Base-by-base conservation (phyloP, 2,113 vertebrate species). In the Antennarius striatus region DNA sequence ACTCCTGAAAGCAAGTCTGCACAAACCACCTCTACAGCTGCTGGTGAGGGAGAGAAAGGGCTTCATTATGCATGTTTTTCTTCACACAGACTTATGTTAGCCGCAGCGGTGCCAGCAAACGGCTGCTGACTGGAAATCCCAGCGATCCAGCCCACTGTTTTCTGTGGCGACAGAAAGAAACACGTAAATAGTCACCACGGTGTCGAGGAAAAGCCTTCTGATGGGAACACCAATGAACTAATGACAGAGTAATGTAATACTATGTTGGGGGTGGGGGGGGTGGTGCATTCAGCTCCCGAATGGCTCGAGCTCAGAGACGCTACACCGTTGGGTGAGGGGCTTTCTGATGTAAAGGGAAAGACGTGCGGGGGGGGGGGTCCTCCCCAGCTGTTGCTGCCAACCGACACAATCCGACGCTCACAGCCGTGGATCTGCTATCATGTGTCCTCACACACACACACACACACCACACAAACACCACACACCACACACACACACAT, bases 171-270 rank as follows among this genome's bases (percentile, higher is more conserved):
- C 15, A 58, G 60, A 72, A 45, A 71, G 51, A 57, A 57, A 40
- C 29, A 68, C 76, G 77, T 54, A 78, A 86, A 82, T 82, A 84
- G 82, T 7, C 62, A 30, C 56, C 59, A 60, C 45, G 11, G 57
- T 65, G 65, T 77, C 74, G 62, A 60, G 56, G 42, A 56, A 45
- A 77, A 69, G 48, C 50, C 36, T 9, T 47, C 56, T n/a, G 67
- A 66, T 60, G 67, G 56, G 73, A 55, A 47, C 39, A 40, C 4
- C 43, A 79, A 73, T 47, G 42, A 68, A 67, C 68, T 70, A 82
- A 81, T 79, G 69, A 77, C 69, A 68, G 71, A 63, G 86, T 83
- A 79, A 84, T 65, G 62, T 62, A 86, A 88, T 83, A 82, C 36
- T 9, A 45, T 57, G 50, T 36, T 28, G 75, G 68, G 76, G 66